Conservation (phyloP, 2,797 vertebrate genomes). For the Hirundo rustica region DNA sequence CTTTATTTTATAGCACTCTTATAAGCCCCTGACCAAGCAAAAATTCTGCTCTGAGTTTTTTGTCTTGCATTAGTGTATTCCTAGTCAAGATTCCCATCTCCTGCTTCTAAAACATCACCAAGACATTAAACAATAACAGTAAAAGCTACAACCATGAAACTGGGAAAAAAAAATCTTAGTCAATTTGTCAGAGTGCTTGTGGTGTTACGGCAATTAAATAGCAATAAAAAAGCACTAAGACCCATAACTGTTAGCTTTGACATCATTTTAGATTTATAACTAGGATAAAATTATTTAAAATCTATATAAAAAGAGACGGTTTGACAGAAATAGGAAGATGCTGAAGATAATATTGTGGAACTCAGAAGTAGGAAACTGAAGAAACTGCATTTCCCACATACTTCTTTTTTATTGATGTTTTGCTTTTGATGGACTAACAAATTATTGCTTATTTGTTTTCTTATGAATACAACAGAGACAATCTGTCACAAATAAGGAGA, state of each 20-base stretch:
- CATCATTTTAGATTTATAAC: constrained; percentile 5
- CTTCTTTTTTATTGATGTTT: neutral
- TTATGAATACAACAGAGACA: neutral
- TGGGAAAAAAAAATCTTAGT: neutral
- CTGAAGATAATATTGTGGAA: neutral
- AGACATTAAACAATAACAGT: neutral
- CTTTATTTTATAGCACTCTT: neutral
- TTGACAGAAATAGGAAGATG: neutral
- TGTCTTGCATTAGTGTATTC: neutral
- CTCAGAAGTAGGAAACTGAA: neutral
- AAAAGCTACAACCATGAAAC: neutral
- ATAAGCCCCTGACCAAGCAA: neutral
- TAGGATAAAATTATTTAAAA: constrained; percentile 9
- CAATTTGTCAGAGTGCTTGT: neutral
- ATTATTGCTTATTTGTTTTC: neutral
- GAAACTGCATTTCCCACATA: neutral
- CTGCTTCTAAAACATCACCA: neutral
- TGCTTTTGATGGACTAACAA: neutral
- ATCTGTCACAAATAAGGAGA: neutral
- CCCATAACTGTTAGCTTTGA: neutral
- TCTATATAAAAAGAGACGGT: neutral
- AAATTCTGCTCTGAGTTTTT: neutral
- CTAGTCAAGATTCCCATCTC: neutral
- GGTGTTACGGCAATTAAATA: neutral
- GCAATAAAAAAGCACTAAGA: neutral